Percentiles rank a stretch among this genome's conserved stretches.
These are phyloP conservation scores for Leucoraja ocellata DNA, from an alignment of 2,797 vertebrate genomes.

Conservation along the genomic window DNA sequence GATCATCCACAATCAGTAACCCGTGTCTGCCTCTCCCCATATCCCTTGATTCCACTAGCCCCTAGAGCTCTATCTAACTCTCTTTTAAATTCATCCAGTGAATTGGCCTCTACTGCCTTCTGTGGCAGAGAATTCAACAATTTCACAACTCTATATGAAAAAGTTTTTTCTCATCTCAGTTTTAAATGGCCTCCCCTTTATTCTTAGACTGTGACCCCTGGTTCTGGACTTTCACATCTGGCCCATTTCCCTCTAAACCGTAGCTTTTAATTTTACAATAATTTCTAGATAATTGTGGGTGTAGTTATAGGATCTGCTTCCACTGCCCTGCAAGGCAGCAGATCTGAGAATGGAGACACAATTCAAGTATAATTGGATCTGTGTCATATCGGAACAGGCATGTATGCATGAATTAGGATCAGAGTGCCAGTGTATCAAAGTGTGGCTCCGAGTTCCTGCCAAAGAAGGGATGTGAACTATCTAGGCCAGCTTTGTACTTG, in stretches of 20 bases:
- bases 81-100: too few species aligned
- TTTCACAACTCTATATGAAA: too few species aligned
- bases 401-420: not conserved
- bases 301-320: not conserved
- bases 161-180: too few species aligned
- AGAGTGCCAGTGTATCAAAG: not conserved
- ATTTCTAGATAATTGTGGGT: not conserved
- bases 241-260: not conserved
- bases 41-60: too few species aligned
- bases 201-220: too few species aligned
- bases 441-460: not conserved
- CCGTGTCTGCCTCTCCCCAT: too few species aligned
- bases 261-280: not conserved
- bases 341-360: not conserved
- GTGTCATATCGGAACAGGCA: not conserved
- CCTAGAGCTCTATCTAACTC: too few species aligned
- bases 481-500: not conserved
- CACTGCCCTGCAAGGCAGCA: not conserved
- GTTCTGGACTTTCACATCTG: too few species aligned
- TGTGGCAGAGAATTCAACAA: too few species aligned
- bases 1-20: too few species aligned
- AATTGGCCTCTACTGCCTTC: too few species aligned
- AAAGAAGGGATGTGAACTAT: not conserved
- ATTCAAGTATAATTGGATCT: not conserved
- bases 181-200: too few species aligned